Evolutionary conservation across 2,797 vertebrate species (phyloP).

Genomic region (Lithobates sylvaticus): DNA sequence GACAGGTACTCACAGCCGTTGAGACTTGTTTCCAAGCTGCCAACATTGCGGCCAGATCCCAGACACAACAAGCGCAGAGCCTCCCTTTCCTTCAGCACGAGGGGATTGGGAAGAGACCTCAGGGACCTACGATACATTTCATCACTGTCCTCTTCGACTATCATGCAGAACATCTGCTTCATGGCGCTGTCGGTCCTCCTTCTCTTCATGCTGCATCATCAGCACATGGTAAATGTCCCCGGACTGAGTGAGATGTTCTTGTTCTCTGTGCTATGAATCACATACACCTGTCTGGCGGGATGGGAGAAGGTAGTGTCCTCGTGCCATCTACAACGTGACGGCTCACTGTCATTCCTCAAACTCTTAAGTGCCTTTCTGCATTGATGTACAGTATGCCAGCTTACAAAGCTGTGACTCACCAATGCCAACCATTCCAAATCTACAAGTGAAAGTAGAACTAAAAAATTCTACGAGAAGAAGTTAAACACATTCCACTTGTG

Average conservation of each 20-base stretch:
- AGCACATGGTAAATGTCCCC: conserved; percentile 5
- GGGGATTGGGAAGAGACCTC: conserved; percentile 10
- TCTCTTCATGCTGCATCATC: background rate
- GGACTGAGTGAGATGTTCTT: background rate
- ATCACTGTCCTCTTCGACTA: conserved; percentile 28
- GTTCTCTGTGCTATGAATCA: conserved; percentile 38
- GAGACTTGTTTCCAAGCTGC: conserved; percentile 13
- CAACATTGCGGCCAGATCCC: background rate
- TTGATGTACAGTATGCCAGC: conserved; percentile 7
- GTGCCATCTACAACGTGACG: conserved; percentile 48
- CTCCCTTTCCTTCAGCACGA: conserved; percentile 52
- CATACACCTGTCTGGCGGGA: conserved; percentile 31
- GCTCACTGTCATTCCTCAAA: conserved; percentile 29
- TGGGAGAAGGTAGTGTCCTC: conserved; percentile 5
- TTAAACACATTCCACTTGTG: no score
- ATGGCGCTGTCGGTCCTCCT: background rate
- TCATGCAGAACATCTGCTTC: conserved; percentile 38
- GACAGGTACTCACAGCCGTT: conserved; percentile 50
- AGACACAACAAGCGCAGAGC: conserved; percentile 18
- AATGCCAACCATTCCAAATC: background rate
- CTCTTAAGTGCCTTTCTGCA: background rate
- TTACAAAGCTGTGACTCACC: background rate
- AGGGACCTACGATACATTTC: conserved; percentile 42
- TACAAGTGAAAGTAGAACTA: no score
- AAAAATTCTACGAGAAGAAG: no score